Conservation (phyloP, 2,888 invertebrate species). For the Fragum sueziense region DNA sequence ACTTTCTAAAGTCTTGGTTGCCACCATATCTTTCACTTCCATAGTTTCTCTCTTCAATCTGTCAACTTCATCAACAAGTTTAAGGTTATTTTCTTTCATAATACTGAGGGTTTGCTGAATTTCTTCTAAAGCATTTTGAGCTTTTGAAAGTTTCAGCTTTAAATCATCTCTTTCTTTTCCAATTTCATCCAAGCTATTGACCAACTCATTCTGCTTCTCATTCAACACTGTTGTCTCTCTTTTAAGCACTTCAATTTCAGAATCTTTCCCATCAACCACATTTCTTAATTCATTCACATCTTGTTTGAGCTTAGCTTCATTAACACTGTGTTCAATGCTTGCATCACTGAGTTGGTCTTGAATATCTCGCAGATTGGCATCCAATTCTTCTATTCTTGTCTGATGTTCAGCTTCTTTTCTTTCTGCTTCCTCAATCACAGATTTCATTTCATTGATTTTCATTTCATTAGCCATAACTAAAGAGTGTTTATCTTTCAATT, state of each 20-base stretch:
- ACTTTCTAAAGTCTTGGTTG: conserved; percentile 47
- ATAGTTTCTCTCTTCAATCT: conserved; percentile 38
- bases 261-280: neutral
- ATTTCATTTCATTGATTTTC: conserved; percentile 22
- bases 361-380: neutral
- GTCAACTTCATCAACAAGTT: conserved; percentile 15
- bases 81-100: conserved; percentile 12
- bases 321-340: conserved; percentile 5
- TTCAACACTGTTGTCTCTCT: neutral
- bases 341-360: conserved; percentile 10
- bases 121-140: conserved; percentile 35
- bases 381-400: conserved; percentile 5
- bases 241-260: neutral
- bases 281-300: conserved; percentile 3
- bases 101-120: conserved; percentile 21
- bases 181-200: conserved; percentile 22
- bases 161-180: conserved; percentile 20
- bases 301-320: neutral
- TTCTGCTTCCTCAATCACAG: conserved; percentile 12
- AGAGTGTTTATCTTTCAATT: neutral
- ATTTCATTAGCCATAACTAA: neutral
- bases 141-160: conserved; percentile 1
- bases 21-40: conserved; percentile 51
- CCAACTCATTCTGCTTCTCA: conserved; percentile 14
- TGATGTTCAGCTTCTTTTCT: conserved; percentile 7